Percentiles rank a stretch among this genome's conserved stretches.
Conservation (phyloP, 2,888 invertebrate species). For the Metallyticus violacea region DNA sequence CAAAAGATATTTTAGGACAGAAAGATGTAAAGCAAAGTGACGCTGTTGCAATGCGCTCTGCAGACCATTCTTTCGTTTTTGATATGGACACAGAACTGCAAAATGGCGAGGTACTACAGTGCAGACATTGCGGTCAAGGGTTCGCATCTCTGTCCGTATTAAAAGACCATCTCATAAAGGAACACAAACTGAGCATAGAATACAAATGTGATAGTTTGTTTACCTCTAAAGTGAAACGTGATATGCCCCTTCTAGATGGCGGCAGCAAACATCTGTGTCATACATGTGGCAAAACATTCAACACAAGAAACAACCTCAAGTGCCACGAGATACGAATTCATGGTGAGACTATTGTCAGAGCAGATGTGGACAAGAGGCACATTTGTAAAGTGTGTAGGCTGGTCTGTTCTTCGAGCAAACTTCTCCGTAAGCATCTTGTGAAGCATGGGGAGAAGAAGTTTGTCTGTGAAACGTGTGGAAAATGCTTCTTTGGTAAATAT, state of each 20-base stretch:
- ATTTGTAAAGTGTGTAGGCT: not conserved
- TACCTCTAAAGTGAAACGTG: not conserved
- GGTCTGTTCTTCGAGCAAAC: not conserved
- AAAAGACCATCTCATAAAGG: not conserved
- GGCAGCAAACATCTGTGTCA: not conserved
- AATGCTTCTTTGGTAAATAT: slow-evolving; percentile 20
- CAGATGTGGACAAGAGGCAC: not conserved
- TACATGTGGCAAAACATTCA: not conserved
- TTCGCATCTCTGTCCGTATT: not conserved
- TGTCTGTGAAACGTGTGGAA: slow-evolving; percentile 30
- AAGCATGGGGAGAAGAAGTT: slow-evolving; percentile 2
- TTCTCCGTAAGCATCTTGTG: not conserved
- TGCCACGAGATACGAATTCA: not conserved
- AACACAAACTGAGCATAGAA: not conserved
- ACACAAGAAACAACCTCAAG: not conserved
- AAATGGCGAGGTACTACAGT: not conserved
- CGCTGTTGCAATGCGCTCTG: not conserved
- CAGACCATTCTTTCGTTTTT: not conserved
- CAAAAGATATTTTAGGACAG: not conserved
- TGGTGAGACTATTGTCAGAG: not conserved
- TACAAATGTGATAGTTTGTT: not conserved
- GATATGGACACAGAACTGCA: not conserved
- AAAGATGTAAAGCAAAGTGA: not conserved
- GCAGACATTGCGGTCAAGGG: not conserved
- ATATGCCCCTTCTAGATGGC: too few relatives aligned